These are phyloP conservation scores for Strix aluco DNA, from an alignment of 2,113 vertebrate genomes.

Conservation along the genomic window DNA sequence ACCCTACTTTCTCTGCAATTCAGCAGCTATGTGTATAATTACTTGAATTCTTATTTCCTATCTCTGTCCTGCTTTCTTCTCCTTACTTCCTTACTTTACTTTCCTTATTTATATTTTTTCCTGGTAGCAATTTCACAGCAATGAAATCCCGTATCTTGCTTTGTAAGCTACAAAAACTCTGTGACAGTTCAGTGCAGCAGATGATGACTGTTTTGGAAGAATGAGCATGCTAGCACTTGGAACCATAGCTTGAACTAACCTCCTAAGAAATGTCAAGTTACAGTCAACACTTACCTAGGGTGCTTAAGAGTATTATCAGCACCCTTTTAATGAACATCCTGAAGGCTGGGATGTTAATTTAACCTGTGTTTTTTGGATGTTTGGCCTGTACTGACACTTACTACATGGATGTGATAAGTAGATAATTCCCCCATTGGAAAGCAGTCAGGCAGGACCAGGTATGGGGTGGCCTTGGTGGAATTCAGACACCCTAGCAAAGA, in stretches of 20 bases:
- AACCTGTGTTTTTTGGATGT: background rate
- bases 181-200: background rate
- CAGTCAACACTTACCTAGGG: accelerated
- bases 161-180: background rate
- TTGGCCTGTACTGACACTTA: background rate
- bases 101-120: background rate
- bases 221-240: background rate
- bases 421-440: accelerated
- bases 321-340: background rate
- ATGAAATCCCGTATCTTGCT: background rate
- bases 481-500: background rate
- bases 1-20: background rate
- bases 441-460: background rate
- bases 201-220: background rate
- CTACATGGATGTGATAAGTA: background rate
- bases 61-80: background rate
- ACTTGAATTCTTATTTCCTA: background rate
- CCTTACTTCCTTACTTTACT: background rate
- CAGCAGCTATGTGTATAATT: background rate
- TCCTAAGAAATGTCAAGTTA: background rate
- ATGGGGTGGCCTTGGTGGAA: background rate
- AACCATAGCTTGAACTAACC: background rate
- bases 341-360: background rate
- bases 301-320: background rate
- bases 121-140: background rate